Base-by-base conservation (phyloP, 2,797 vertebrate genomes). In the Poeciliopsis turneri region DNA sequence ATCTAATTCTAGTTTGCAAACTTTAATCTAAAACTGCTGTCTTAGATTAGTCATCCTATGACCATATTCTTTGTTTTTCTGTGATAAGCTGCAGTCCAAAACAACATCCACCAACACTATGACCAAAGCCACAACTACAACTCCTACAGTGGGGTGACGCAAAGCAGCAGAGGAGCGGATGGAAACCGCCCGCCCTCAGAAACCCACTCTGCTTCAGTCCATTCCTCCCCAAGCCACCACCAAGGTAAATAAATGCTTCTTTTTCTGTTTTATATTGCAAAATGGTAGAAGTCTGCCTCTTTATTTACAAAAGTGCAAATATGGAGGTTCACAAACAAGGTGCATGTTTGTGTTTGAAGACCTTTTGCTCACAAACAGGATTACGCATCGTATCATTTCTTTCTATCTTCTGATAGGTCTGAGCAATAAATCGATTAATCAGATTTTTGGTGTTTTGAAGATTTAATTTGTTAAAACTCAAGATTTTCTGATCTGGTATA, bases 171-270 rank as follows among this genome's bases (percentile, higher is more conserved):
- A 81, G 28, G 76, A 64, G 41, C 88, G 78, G 84, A 95, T 49
- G 64, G 66, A 61, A 91, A 91, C 43, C 82, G 75, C 33, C 82
- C 82, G 0, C 86, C 89, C 71, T 94, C 94, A 73, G 93, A 91
- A 79, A 94, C 94, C 25, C 92, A 94, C 13, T 88, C 93, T 45
- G 84, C 94, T 41, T 95, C 95, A n/a, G 90, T 93, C 9, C 92
- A 94, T 84, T 95, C 95, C 66, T 96, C 95, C 0, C 95, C 95
- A 0, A 89, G 91, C 49, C 95, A 78, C 45, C 94, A 91, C 74
- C 92, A 91, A 90, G 94, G 95, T 96, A 92, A 85, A 4, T 0
- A 10, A 7, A 20, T 39, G 13, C 41, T 28, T 9, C 2, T 15
- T 70, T 45, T 15, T 70, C 4, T 69, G n/a, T 43, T n/a, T 69